Evolutionary conservation across 2,113 vertebrate genomes (phyloP).

Genomic region (Psilopsiagon aurifrons): DNA sequence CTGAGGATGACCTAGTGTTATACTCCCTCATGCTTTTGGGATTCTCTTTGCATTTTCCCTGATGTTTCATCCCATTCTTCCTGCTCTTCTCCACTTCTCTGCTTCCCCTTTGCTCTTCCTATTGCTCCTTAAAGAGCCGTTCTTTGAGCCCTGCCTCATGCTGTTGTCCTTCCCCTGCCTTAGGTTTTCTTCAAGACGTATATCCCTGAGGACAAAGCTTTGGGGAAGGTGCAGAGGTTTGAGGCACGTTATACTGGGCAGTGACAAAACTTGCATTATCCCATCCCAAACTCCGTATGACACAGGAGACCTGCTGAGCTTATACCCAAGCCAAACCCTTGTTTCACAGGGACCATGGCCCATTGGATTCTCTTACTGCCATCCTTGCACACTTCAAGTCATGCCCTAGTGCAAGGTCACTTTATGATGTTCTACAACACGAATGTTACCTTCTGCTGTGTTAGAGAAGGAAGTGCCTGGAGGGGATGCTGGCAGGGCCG

Average conservation of each 20-base stretch:
- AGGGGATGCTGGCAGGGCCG: background rate
- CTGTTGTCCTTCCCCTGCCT: background rate
- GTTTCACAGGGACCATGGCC: background rate
- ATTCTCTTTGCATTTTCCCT: background rate
- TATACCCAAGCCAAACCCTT: background rate
- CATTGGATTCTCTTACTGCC: background rate
- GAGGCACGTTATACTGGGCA: background rate
- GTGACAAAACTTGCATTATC: background rate
- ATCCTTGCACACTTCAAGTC: background rate
- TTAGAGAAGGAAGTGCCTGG: fast-evolving
- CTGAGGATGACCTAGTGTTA: background rate
- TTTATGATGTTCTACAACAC: background rate
- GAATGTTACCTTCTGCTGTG: background rate
- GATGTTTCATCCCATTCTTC: background rate
- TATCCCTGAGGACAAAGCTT: background rate
- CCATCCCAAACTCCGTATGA: background rate
- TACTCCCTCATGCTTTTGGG: background rate
- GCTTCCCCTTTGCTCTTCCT: background rate
- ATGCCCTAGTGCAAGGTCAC: background rate
- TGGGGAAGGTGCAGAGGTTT: background rate
- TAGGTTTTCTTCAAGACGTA: background rate
- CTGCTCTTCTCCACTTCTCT: background rate
- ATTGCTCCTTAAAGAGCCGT: background rate
- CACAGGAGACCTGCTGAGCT: background rate
- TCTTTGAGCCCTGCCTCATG: background rate